A percentile compares a stretch with the other conserved stretches of the same genome.
These are phyloP conservation scores for Notarius lentiginosus DNA, from an alignment of 2,113 vertebrate genomes.

Conservation along the genomic window DNA sequence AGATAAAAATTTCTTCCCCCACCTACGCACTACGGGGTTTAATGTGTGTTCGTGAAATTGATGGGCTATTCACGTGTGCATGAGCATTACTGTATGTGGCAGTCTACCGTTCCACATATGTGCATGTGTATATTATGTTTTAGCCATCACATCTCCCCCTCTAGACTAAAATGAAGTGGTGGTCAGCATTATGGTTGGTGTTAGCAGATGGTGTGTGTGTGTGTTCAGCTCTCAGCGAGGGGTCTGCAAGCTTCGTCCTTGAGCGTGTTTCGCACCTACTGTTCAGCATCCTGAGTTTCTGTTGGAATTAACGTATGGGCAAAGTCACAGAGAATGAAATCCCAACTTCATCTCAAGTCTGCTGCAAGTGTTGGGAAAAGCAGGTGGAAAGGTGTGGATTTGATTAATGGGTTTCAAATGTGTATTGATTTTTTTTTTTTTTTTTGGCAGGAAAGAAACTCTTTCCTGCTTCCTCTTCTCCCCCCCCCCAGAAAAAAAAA, in stretches of 20 bases:
- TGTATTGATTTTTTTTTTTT: constrained; percentile 38
- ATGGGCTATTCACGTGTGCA: not conserved
- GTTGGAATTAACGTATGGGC: not conserved
- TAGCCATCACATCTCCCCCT: not conserved
- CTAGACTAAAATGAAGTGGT: constrained; percentile 8
- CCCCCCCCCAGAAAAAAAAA: not conserved
- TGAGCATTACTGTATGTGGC: not conserved
- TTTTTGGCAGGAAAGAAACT: constrained; percentile 13
- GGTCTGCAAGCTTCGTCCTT: constrained; percentile 50
- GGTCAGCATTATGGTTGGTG: constrained; percentile 45
- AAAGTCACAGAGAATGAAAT: constrained; percentile 31
- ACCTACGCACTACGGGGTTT: not conserved
- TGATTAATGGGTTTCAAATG: constrained; percentile 48
- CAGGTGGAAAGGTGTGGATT: not conserved
- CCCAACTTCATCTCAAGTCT: constrained; percentile 21
- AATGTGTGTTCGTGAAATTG: not conserved
- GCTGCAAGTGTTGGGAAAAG: constrained; percentile 1
- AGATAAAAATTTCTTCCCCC: not conserved
- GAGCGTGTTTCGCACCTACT: constrained; percentile 37
- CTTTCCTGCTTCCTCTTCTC: not conserved
- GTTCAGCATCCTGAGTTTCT: constrained; percentile 41
- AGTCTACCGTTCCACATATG: not conserved
- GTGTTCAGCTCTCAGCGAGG: constrained; percentile 39
- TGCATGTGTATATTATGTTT: not conserved
- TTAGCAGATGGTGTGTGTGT: constrained; percentile 51